Conservation (phyloP, 1,140 invertebrate species). For the Whitmania pigra region DNA sequence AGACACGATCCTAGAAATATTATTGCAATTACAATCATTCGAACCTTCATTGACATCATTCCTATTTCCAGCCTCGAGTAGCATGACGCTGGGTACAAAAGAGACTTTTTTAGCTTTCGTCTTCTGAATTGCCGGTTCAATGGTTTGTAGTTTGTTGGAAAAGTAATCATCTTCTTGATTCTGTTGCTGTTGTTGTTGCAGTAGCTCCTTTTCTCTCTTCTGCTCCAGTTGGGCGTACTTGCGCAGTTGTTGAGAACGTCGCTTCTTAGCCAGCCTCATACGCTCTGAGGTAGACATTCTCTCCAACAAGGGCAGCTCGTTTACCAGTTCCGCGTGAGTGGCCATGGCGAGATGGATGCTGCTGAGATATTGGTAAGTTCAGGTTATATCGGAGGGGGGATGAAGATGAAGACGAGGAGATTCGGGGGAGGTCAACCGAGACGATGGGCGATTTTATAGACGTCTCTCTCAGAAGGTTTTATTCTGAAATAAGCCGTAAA, state of each 20-base stretch:
- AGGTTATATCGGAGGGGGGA: no score
- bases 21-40: slow-evolving; percentile 15
- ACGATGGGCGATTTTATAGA: no score
- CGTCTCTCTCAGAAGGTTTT: no score
- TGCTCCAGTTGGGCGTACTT: slow-evolving; percentile 52
- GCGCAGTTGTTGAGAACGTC: slow-evolving; percentile 76
- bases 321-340: slow-evolving; percentile 79
- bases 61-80: slow-evolving; percentile 81
- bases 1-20: no score
- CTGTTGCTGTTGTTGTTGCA: slow-evolving; percentile 27
- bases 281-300: slow-evolving; percentile 81
- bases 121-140: neutral
- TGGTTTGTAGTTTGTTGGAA: neutral
- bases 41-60: slow-evolving; percentile 89
- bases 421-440: no score
- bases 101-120: slow-evolving; percentile 47
- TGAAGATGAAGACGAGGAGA: no score
- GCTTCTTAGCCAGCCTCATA: slow-evolving; percentile 70
- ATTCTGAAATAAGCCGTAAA: no score
- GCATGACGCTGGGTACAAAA: slow-evolving; percentile 79
- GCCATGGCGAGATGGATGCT: slow-evolving; percentile 20
- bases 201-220: slow-evolving; percentile 57
- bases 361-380: neutral
- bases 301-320: slow-evolving; percentile 80
- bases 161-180: slow-evolving; percentile 6